A percentile compares a stretch with the other conserved stretches of the same genome.
Evolutionary conservation across 1,140 invertebrate species (phyloP).

Genomic region (Drosophila dunni): DNA sequence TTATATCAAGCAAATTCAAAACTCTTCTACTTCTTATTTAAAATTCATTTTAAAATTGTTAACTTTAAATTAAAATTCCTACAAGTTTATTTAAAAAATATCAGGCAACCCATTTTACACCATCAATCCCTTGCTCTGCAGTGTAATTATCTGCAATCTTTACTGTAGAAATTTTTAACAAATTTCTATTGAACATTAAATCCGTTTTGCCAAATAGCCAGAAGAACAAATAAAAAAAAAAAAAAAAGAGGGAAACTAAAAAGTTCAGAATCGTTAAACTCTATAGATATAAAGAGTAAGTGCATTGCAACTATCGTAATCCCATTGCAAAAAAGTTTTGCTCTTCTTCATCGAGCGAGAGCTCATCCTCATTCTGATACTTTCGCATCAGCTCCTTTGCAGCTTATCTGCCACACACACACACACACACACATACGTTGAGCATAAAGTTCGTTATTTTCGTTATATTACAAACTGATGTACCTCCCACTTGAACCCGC

Average conservation of each 20-base stretch:
- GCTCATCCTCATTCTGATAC: constrained; percentile 35
- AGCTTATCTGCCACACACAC: constrained; percentile 36
- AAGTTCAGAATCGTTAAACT: constrained; percentile 18
- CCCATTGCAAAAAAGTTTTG: constrained; percentile 46
- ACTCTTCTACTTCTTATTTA: too few relatives aligned
- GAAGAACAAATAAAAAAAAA: neutral
- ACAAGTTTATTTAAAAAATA: too few relatives aligned
- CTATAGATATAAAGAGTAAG: constrained; percentile 41
- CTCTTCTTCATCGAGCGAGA: constrained; percentile 7
- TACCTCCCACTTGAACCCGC: neutral
- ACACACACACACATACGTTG: constrained; percentile 9
- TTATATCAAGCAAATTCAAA: too few relatives aligned
- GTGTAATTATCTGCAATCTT: constrained; percentile 12
- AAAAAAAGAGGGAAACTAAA: neutral
- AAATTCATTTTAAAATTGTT: too few relatives aligned
- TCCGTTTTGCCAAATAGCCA: neutral
- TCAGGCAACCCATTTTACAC: neutral
- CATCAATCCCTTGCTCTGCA: neutral
- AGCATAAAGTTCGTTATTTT: constrained; percentile 53
- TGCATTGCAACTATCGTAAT: constrained; percentile 52
- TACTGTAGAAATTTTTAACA: neutral
- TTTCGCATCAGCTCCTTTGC: constrained; percentile 46
- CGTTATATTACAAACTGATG: constrained; percentile 47
- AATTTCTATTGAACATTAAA: constrained; percentile 20
- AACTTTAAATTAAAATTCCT: too few relatives aligned